A percentile compares a stretch with the other conserved stretches of the same genome.
Conservation (phyloP, 2,797 vertebrate genomes). For the Atherinosoma microstoma region DNA sequence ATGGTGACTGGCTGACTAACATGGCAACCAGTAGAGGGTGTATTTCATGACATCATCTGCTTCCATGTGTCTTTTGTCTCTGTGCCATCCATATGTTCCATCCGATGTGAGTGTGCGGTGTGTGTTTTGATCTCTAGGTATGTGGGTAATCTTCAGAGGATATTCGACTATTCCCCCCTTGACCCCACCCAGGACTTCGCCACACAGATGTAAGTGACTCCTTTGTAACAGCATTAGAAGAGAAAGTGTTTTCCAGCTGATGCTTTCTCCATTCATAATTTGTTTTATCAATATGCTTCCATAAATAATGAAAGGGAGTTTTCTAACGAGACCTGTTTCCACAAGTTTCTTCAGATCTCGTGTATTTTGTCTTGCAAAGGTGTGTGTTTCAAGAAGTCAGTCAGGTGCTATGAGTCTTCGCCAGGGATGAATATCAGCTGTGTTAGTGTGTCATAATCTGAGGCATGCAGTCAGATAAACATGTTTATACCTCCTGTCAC, state of each 20-base stretch:
- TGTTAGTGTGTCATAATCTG: slow-evolving; percentile 18
- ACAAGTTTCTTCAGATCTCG: not conserved
- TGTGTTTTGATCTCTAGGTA: slow-evolving; percentile 85
- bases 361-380: not conserved
- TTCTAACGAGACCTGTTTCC: not conserved
- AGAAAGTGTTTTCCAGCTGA: slow-evolving; percentile 15
- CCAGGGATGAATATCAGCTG: slow-evolving; percentile 27
- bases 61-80: slow-evolving; percentile 6
- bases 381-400: slow-evolving; percentile 33
- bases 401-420: slow-evolving; percentile 21
- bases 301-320: not conserved
- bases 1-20: not conserved
- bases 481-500: slow-evolving; percentile 28
- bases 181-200: slow-evolving; percentile 97
- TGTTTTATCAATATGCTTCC: not conserved
- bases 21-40: not conserved
- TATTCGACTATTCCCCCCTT: slow-evolving; percentile 97
- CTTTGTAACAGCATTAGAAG: slow-evolving; percentile 38
- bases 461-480: slow-evolving; percentile 37
- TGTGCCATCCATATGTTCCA: slow-evolving; percentile 20
- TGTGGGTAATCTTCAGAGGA: slow-evolving; percentile 96
- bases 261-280: not conserved
- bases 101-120: slow-evolving; percentile 34
- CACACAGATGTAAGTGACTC: slow-evolving; percentile 94
- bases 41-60: not conserved